A percentile compares a stretch with the other conserved stretches of the same genome.
These are phyloP conservation scores for Drosophila picticornis DNA, from an alignment of 2,888 invertebrate genomes.

Conservation along the genomic window DNA sequence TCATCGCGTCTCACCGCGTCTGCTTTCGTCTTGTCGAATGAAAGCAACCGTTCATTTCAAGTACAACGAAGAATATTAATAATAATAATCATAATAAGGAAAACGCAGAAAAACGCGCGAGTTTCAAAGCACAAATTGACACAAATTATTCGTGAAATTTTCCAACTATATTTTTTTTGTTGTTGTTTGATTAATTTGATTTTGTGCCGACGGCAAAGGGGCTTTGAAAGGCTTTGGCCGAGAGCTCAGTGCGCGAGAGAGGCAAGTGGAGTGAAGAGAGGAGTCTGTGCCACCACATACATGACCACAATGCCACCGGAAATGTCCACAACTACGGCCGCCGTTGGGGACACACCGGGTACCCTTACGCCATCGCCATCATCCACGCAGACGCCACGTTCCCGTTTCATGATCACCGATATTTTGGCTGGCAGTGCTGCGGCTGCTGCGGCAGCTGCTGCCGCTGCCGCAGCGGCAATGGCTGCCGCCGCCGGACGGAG, in stretches of 20 bases:
- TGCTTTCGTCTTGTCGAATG: slow-evolving; percentile 11
- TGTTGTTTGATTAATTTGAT: slow-evolving; percentile 25
- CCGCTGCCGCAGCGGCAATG: slow-evolving; percentile 59
- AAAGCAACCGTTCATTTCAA: slow-evolving; percentile 18
- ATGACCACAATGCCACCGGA: slow-evolving; percentile 84
- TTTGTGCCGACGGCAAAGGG: slow-evolving; percentile 55
- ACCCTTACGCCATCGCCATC: slow-evolving; percentile 59
- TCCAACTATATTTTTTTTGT: slow-evolving; percentile 29
- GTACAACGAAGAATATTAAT: slow-evolving; percentile 1
- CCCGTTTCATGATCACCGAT: slow-evolving; percentile 96
- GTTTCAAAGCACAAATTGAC: slow-evolving; percentile 18
- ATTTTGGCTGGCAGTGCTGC: slow-evolving; percentile 89
- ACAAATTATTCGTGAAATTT: slow-evolving; percentile 13
- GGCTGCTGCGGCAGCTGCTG: slow-evolving; percentile 83
- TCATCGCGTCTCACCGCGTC: slow-evolving; percentile 11
- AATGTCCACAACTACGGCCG: slow-evolving; percentile 81
- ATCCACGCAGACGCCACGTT: slow-evolving; percentile 87
- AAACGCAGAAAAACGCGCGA: slow-evolving; percentile 16
- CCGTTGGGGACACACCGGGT: slow-evolving; percentile 75
- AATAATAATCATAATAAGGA: not conserved
- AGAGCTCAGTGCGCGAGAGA: slow-evolving; percentile 11
- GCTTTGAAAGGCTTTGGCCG: slow-evolving; percentile 2
- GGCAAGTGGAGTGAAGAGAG: slow-evolving; percentile 34
- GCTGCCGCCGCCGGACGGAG: slow-evolving; percentile 66
- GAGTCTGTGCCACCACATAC: slow-evolving; percentile 68